Conservation (phyloP, 2,797 vertebrate genomes). For the Sebastes paucispinis region DNA sequence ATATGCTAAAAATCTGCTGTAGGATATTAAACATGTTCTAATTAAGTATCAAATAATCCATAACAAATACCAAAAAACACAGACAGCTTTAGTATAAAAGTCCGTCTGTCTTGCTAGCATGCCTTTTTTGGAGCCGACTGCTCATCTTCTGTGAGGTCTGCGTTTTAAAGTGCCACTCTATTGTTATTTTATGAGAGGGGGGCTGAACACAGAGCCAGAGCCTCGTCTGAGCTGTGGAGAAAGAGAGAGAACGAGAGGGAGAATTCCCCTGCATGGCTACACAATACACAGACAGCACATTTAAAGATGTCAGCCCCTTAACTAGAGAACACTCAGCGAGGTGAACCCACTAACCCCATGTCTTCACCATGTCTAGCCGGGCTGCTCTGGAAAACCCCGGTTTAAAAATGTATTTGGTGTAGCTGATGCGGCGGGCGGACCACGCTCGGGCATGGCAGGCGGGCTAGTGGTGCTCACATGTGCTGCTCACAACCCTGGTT, state of each 20-base stretch:
- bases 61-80: slow-evolving; percentile 14
- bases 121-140: slow-evolving; percentile 31
- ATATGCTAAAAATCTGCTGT: background rate
- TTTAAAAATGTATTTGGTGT: slow-evolving; percentile 80
- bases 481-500: slow-evolving; percentile 44
- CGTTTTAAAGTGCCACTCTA: slow-evolving; percentile 62
- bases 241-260: slow-evolving; percentile 51
- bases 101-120: slow-evolving; percentile 17
- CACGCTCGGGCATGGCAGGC: slow-evolving; percentile 7
- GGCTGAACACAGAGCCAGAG: slow-evolving; percentile 52
- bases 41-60: slow-evolving; percentile 24
- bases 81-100: slow-evolving; percentile 27
- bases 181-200: slow-evolving; percentile 76
- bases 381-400: slow-evolving; percentile 64
- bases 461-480: slow-evolving; percentile 24
- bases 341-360: slow-evolving; percentile 69
- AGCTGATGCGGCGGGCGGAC: slow-evolving; percentile 39
- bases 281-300: slow-evolving; percentile 73
- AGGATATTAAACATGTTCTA: slow-evolving; percentile 2
- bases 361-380: slow-evolving; percentile 68
- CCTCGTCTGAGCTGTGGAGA: slow-evolving; percentile 45
- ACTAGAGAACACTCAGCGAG: slow-evolving; percentile 66
- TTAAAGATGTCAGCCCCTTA: slow-evolving; percentile 68
- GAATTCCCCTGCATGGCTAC: slow-evolving; percentile 72
- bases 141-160: slow-evolving; percentile 53